These are phyloP conservation scores for Leuciscus idus DNA, from an alignment of 2,113 vertebrate species.

Conservation along the genomic window DNA sequence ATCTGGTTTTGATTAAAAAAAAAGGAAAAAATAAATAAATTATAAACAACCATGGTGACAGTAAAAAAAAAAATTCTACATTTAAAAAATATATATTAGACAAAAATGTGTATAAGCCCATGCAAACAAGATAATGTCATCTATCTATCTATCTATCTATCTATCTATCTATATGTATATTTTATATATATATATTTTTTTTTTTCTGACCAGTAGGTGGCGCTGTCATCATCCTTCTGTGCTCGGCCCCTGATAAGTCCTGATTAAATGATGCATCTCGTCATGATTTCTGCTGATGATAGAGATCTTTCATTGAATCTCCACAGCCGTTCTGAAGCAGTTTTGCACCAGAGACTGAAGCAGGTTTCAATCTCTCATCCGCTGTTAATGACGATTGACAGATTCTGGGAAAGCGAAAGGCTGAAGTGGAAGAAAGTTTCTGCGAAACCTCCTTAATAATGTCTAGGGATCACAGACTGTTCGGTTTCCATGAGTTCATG, in stretches of 20 bases:
- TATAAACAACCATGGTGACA: slow-evolving; percentile 19
- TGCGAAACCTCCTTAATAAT: slow-evolving; percentile 46
- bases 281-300: slow-evolving; percentile 59
- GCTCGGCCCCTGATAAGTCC: background rate
- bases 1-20: background rate
- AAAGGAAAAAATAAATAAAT: background rate
- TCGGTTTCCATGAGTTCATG: slow-evolving; percentile 32
- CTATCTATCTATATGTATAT: too few relatives aligned
- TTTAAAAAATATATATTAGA: too few relatives aligned
- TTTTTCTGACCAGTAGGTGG: background rate
- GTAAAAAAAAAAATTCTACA: too few relatives aligned
- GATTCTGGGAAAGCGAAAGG: slow-evolving; percentile 64
- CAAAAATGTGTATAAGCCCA: too few relatives aligned
- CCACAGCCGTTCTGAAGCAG: slow-evolving; percentile 68
- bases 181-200: too few relatives aligned
- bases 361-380: slow-evolving; percentile 65
- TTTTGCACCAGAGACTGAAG: slow-evolving; percentile 61
- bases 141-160: too few relatives aligned
- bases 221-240: background rate
- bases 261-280: background rate
- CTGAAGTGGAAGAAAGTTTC: slow-evolving; percentile 62
- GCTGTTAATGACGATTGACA: slow-evolving; percentile 60
- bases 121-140: too few relatives aligned
- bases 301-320: slow-evolving; percentile 67
- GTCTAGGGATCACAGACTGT: slow-evolving; percentile 55